Base-by-base conservation (phyloP, 2,888 invertebrate genomes). In the Pammene fasciana region DNA sequence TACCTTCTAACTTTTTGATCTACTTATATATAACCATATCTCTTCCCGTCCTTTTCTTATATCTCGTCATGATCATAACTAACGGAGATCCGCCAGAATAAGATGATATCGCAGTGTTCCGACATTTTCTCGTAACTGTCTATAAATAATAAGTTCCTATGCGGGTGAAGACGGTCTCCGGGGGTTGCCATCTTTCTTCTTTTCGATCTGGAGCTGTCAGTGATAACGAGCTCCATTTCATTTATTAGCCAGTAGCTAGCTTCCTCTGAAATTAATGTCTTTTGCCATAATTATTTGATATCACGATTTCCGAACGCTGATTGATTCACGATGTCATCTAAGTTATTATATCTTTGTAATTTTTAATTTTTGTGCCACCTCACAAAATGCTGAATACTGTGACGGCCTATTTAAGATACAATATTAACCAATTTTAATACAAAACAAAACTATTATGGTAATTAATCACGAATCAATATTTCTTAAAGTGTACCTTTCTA, bases 221-320 rank as follows among this genome's bases (percentile, higher is more conserved):
- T 78, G 82, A 85, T 86, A 86, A 83, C 82, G 79, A 79, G 77
- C 73, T 74, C 76, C 75, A 82, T 79, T 76, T 81, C 82, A 81
- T 86, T 82, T 82, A 82, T 81, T 78, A 82, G 76, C 75, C 65
- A 65, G 60, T 75, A 82, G 76, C 75, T 59, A 65, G 60, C 75
- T 78, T 79, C 73, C 71, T 70, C 74, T 75, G 68, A 74, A 76
- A 77, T 72, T 67, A 73, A 72, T 74, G 72, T 76, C 74, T 68
- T 73, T 66, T 55, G 52, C 59, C 60, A 54, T 65, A 70, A 65
- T 70, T 65, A 70, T 70, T 70, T 65, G 16, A 18, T 60, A 41
- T 65, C 65, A 46, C 34, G 46, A 70, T 70, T 59, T 38, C 10
- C 43, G 38, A 16, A 38, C 16, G 34, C 45, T 38, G 46, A 59